phyloP scores from a whole-genome alignment of 2,797 vertebrate species.

The Oreochromis grahami region DNA sequence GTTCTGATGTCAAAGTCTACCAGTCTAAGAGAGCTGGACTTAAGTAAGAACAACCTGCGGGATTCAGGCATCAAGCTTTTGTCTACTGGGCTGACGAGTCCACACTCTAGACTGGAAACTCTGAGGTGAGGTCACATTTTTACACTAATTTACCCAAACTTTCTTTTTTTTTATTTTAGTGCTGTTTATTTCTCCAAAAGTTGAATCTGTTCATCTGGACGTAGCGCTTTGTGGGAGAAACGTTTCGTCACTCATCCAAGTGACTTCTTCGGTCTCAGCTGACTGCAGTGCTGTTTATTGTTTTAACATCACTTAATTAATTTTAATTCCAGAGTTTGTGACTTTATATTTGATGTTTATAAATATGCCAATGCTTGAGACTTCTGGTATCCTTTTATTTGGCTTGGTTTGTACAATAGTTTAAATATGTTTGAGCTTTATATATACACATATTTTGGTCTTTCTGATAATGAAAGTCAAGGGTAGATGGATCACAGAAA shows the following conservation, averaged over 20 bases:
- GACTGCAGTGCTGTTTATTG: neutral
- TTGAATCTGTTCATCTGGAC: too few species aligned
- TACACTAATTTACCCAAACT: neutral
- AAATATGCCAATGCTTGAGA: neutral
- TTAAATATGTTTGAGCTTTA: neutral
- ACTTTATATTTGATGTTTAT: neutral
- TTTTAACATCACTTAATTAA: neutral
- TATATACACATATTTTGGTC: fast-evolving
- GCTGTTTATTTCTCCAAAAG: neutral
- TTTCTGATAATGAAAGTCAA: neutral
- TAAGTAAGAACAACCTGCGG: neutral
- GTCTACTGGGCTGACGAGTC: neutral
- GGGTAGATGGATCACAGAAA: neutral
- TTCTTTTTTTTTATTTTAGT: neutral
- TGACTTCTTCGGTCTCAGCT: too few species aligned
- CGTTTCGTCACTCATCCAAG: too few species aligned
- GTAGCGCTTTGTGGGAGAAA: too few species aligned
- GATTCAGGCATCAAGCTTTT: neutral
- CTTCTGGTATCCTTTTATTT: neutral
- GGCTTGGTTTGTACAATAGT: neutral
- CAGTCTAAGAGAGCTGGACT: neutral
- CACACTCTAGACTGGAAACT: neutral
- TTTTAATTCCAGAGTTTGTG: neutral
- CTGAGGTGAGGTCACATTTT: neutral
- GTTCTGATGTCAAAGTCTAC: neutral